These are phyloP conservation scores for Macrocentrus cingulum DNA, from an alignment of 1,140 invertebrate species.

Conservation along the genomic window DNA sequence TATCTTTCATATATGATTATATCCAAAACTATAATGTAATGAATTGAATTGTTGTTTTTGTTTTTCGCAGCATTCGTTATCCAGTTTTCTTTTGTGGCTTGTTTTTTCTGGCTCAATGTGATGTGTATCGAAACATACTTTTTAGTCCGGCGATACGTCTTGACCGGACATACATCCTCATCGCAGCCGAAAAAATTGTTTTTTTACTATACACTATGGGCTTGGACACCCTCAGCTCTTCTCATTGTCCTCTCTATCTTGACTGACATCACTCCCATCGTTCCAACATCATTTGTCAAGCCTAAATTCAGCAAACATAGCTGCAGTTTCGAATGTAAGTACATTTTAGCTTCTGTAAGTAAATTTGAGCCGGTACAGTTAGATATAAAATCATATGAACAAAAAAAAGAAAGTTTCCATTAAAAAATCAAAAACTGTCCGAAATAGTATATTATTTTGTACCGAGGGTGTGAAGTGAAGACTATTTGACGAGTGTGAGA, in stretches of 20 bases:
- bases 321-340: slow-evolving; percentile 62
- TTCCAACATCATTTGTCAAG: slow-evolving; percentile 56
- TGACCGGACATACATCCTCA: slow-evolving; percentile 12
- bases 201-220: slow-evolving; percentile 64
- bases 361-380: too few species aligned
- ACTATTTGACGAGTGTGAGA: too few species aligned
- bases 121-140: slow-evolving; percentile 73
- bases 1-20: not conserved
- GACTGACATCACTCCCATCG: slow-evolving; percentile 53
- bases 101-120: slow-evolving; percentile 80
- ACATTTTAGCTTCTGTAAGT: too few species aligned
- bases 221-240: slow-evolving; percentile 58
- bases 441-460: too few species aligned
- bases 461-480: too few species aligned
- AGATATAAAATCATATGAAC: too few species aligned
- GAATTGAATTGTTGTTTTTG: slow-evolving; percentile 9
- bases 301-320: slow-evolving; percentile 53
- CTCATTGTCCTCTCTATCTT: slow-evolving; percentile 54
- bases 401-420: too few species aligned
- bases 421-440: too few species aligned
- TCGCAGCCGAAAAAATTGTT: slow-evolving; percentile 54
- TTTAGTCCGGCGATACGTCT: slow-evolving; percentile 43
- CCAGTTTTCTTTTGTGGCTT: slow-evolving; percentile 75
- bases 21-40: not conserved
- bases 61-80: slow-evolving; percentile 61